These are phyloP conservation scores for Bradypodion pumilum DNA, from an alignment of 2,797 vertebrate species.

Conservation along the genomic window DNA sequence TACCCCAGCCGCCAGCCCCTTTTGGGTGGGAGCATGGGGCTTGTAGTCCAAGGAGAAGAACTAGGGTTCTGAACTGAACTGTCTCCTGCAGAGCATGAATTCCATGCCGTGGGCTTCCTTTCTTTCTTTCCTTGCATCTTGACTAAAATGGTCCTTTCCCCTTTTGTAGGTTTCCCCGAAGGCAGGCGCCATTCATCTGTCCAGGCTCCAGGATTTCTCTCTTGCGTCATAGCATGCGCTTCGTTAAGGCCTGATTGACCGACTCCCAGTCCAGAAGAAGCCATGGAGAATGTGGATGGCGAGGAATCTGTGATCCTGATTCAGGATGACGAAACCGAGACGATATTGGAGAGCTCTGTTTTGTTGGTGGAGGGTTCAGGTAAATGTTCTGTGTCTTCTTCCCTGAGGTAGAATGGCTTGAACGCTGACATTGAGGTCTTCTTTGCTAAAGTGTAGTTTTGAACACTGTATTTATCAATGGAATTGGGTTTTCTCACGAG, in stretches of 20 bases:
- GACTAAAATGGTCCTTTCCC: too few species aligned
- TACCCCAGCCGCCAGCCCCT: too few species aligned
- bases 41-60: too few species aligned
- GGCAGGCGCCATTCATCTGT: too few species aligned
- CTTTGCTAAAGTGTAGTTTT: background rate
- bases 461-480: too few species aligned
- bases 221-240: background rate
- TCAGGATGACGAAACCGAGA: slow-evolving; percentile 51
- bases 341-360: slow-evolving; percentile 11
- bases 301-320: slow-evolving; percentile 57
- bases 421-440: background rate
- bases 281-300: background rate
- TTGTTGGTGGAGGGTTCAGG: slow-evolving; percentile 42
- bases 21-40: too few species aligned
- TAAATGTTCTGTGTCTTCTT: background rate
- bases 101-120: too few species aligned
- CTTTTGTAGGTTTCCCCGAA: too few species aligned
- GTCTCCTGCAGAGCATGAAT: background rate
- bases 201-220: background rate
- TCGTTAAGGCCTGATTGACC: background rate
- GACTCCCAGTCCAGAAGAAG: too few species aligned
- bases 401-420: background rate
- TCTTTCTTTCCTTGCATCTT: too few species aligned
- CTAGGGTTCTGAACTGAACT: background rate
- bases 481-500: too few species aligned